These are phyloP conservation scores for Lophius piscatorius DNA, from an alignment of 2,113 vertebrate genomes.

Conservation along the genomic window DNA sequence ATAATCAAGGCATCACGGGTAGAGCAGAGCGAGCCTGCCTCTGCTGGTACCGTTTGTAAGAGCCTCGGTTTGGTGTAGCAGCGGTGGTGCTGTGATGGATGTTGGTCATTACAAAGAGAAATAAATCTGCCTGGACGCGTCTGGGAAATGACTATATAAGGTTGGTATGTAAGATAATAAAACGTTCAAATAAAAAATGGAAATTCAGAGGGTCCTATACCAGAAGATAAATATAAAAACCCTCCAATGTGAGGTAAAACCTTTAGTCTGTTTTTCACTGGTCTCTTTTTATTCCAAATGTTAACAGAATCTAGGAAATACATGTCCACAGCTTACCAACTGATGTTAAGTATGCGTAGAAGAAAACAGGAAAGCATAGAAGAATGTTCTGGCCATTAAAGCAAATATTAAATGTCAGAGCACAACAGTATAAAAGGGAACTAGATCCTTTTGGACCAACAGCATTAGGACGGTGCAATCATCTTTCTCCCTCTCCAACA, in stretches of 20 bases:
- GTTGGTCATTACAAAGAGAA: background rate
- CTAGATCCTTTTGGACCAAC: background rate
- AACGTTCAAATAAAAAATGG: too few species aligned
- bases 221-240: too few species aligned
- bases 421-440: constrained; percentile 11
- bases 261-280: too few species aligned
- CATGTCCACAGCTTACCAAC: background rate
- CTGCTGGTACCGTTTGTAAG: constrained; percentile 40
- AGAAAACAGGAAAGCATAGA: constrained; percentile 7
- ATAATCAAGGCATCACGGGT: constrained; percentile 47
- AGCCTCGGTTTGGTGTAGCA: too few species aligned
- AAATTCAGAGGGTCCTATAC: too few species aligned
- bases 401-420: constrained; percentile 28
- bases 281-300: too few species aligned
- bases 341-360: constrained; percentile 23
- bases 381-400: constrained; percentile 19
- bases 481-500: background rate
- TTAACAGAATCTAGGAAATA: background rate
- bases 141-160: background rate
- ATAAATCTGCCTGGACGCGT: background rate
- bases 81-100: background rate
- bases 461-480: constrained; percentile 1
- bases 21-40: constrained; percentile 36
- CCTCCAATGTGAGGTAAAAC: too few species aligned
- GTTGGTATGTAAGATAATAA: too few species aligned